Conservation (phyloP, 2,888 invertebrate species). For the Acleris cristana region DNA sequence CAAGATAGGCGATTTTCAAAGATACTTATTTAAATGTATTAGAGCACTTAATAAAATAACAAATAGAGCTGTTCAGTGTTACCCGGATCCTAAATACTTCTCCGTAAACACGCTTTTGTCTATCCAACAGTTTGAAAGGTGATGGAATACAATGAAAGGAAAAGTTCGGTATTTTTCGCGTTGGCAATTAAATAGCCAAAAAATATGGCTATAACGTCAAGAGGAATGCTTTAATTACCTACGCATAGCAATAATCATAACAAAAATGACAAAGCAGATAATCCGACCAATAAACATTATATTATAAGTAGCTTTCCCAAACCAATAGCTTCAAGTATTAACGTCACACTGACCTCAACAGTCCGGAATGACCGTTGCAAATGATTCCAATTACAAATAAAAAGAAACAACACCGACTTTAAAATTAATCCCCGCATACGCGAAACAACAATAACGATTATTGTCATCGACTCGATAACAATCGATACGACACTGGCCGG, state of each 20-base stretch:
- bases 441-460: constrained; percentile 44
- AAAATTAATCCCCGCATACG: constrained; percentile 41
- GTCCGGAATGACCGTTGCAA: constrained; percentile 1
- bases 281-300: not conserved
- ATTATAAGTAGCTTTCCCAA: not conserved
- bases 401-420: constrained; percentile 23
- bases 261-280: not conserved
- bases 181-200: not conserved
- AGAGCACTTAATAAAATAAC: constrained; percentile 76
- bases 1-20: constrained; percentile 3
- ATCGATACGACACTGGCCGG: constrained; percentile 31
- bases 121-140: constrained; percentile 61
- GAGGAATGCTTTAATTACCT: not conserved
- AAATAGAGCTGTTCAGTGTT: constrained; percentile 74
- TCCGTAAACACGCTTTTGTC: constrained; percentile 76
- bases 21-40: constrained; percentile 45
- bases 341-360: constrained; percentile 8
- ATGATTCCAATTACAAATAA: constrained; percentile 29
- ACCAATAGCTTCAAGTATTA: not conserved
- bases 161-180: constrained; percentile 39
- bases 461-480: constrained; percentile 34
- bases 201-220: too few relatives aligned
- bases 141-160: constrained; percentile 56
- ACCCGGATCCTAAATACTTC: constrained; percentile 68
- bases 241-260: not conserved